Conservation (phyloP, 2,888 invertebrate genomes). For the Erebia epiphron region DNA sequence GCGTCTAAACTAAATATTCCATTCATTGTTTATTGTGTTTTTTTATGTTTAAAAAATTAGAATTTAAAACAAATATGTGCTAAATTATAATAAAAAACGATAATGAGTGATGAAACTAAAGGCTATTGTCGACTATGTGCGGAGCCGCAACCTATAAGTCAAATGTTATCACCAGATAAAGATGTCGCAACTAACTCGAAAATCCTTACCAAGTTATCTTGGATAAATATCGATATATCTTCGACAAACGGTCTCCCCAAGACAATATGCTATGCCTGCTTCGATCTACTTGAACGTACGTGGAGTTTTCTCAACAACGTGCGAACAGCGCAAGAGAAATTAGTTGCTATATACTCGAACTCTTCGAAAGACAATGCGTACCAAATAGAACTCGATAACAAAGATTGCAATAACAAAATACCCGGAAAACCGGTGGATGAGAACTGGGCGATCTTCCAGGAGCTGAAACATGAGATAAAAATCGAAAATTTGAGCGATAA, state of each 20-base stretch:
- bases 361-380: slow-evolving; percentile 43
- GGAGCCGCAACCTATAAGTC: slow-evolving; percentile 62
- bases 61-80: slow-evolving; percentile 8
- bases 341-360: slow-evolving; percentile 52
- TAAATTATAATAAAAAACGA: slow-evolving; percentile 1
- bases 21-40: slow-evolving; percentile 27
- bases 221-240: slow-evolving; percentile 72
- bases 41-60: slow-evolving; percentile 8
- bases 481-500: slow-evolving; percentile 44
- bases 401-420: slow-evolving; percentile 34
- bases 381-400: slow-evolving; percentile 39
- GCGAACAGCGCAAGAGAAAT: slow-evolving; percentile 64
- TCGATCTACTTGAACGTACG: slow-evolving; percentile 70
- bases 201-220: slow-evolving; percentile 65
- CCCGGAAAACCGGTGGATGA: slow-evolving; percentile 62
- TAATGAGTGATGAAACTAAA: slow-evolving; percentile 53
- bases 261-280: slow-evolving; percentile 73
- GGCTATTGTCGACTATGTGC: slow-evolving; percentile 73
- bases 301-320: slow-evolving; percentile 70
- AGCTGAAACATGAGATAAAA: slow-evolving; percentile 60
- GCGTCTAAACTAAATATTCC: not conserved
- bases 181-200: slow-evolving; percentile 66
- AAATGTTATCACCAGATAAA: slow-evolving; percentile 65
- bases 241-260: slow-evolving; percentile 57
- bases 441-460: slow-evolving; percentile 66